These are phyloP conservation scores for Hippocampus guttulatus DNA, from an alignment of 2,113 vertebrate genomes.

Conservation along the genomic window DNA sequence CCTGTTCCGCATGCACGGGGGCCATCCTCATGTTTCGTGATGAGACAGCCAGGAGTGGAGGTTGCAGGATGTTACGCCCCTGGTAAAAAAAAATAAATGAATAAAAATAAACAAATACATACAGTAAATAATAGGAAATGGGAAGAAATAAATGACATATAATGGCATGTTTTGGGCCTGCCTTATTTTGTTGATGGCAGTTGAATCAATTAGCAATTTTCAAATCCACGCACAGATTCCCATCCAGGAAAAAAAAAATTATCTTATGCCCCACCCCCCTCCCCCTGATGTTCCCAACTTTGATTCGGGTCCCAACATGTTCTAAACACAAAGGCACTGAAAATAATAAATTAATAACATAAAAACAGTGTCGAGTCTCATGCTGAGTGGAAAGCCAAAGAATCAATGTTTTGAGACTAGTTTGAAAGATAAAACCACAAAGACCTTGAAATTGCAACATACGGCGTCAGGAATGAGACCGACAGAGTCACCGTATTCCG, in stretches of 20 bases:
- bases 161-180: constrained; percentile 37
- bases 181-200: constrained; percentile 7
- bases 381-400: too few relatives aligned
- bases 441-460: too few relatives aligned
- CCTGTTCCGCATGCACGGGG: constrained; percentile 32
- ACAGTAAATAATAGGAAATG: too few relatives aligned
- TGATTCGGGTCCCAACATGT: too few relatives aligned
- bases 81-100: constrained; percentile 19
- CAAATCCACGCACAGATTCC: not conserved
- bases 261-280: not conserved
- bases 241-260: not conserved
- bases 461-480: too few relatives aligned
- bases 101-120: not conserved
- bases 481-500: too few relatives aligned
- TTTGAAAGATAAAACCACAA: too few relatives aligned
- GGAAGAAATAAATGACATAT: not conserved
- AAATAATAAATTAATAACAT: too few relatives aligned
- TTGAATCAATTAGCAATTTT: not conserved
- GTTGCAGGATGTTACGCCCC: constrained; percentile 28
- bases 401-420: too few relatives aligned
- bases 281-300: too few relatives aligned
- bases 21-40: constrained; percentile 58
- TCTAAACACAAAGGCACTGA: too few relatives aligned
- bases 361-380: too few relatives aligned
- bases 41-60: constrained; percentile 53